These are phyloP conservation scores for Spondyliosoma cantharus DNA, from an alignment of 2,797 vertebrate species.

Conservation along the genomic window DNA sequence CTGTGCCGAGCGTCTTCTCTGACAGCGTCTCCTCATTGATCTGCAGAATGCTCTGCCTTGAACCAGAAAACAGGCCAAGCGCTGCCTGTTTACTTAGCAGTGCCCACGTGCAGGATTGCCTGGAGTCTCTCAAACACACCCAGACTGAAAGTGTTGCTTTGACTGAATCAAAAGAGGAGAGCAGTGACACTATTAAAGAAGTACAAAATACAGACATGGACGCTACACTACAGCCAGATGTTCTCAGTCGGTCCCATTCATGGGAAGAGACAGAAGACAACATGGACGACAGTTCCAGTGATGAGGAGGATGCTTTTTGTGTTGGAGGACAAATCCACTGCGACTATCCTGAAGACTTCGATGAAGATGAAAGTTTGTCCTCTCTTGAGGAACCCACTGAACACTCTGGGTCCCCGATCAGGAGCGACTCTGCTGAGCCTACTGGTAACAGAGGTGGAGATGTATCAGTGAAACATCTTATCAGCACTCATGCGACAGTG, in stretches of 20 bases:
- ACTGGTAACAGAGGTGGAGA: constrained; percentile 71
- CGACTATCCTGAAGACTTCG: constrained; percentile 86
- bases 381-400: constrained; percentile 72
- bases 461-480: neutral
- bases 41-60: constrained; percentile 75
- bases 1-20: constrained; percentile 76
- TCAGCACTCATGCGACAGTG: neutral
- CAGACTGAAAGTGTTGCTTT: constrained; percentile 27
- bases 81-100: constrained; percentile 75
- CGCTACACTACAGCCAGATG: neutral
- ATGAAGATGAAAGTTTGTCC: constrained; percentile 80
- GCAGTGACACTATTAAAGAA: constrained; percentile 14
- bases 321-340: constrained; percentile 64
- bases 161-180: constrained; percentile 7
- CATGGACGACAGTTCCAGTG: constrained; percentile 20
- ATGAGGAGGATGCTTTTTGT: constrained; percentile 43
- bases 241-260: constrained; percentile 3
- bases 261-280: constrained; percentile 2
- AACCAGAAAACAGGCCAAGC: constrained; percentile 82
- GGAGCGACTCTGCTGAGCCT: constrained; percentile 60
- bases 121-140: constrained; percentile 67
- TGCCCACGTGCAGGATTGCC: constrained; percentile 75
- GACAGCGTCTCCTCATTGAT: constrained; percentile 76
- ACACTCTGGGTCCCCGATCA: constrained; percentile 25
- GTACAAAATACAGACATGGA: neutral